A percentile compares a stretch with the other conserved stretches of the same genome.
Conservation (phyloP, 2,888 invertebrate species). For the Euzetes globulus region DNA sequence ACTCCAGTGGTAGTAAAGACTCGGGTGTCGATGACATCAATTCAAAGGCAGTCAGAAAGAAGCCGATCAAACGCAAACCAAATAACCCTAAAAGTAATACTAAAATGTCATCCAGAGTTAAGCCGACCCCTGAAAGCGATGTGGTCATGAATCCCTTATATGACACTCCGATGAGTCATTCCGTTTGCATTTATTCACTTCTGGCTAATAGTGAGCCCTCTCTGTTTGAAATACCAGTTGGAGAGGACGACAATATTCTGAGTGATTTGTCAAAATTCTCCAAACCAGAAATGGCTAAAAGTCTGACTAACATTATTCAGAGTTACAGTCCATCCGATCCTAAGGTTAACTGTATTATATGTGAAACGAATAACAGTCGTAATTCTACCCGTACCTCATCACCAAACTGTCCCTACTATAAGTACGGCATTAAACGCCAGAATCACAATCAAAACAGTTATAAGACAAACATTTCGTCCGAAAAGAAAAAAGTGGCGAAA, state of each 20-base stretch:
- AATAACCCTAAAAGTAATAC: not conserved
- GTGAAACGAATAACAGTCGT: conserved; percentile 7
- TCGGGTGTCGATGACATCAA: not conserved
- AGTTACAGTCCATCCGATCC: not conserved
- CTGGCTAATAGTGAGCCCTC: conserved; percentile 22
- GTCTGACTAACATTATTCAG: conserved; percentile 15
- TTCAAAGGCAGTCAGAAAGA: not conserved
- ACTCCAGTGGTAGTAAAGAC: conserved; percentile 17
- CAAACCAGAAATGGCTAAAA: conserved; percentile 28
- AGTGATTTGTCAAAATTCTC: not conserved
- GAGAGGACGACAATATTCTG: conserved; percentile 20
- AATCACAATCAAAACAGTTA: not conserved
- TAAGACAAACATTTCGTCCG: not conserved
- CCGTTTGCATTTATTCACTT: conserved; percentile 20
- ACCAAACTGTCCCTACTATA: conserved; percentile 9
- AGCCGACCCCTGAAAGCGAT: not conserved
- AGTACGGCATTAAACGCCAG: conserved; percentile 5
- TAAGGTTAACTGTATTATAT: conserved; percentile 16
- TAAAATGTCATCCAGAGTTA: not conserved
- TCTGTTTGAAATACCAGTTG: not conserved
- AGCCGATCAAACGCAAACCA: not conserved
- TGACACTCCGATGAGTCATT: not conserved
- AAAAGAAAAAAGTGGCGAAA: not conserved
- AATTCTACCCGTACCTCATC: not conserved
- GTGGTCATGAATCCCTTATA: conserved; percentile 10